A percentile compares a stretch with the other conserved stretches of the same genome.
Conservation (phyloP, 2,797 vertebrate genomes). For the Dendrocincla fuliginosa region DNA sequence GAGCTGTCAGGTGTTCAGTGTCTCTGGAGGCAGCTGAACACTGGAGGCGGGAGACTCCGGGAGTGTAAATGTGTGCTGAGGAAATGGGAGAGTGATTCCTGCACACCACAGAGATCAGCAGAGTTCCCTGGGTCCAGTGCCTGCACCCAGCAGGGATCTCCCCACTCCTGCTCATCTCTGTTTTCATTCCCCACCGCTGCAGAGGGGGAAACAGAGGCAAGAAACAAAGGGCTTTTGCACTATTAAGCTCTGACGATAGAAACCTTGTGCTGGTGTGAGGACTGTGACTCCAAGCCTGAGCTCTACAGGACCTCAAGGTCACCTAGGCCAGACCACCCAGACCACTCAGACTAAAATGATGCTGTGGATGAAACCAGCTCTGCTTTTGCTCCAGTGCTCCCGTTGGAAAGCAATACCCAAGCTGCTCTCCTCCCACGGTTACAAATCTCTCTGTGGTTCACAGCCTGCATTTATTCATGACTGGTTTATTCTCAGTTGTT, state of each 20-base stretch:
- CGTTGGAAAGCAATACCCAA: background rate
- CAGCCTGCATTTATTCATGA: conserved; percentile 42
- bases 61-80: background rate
- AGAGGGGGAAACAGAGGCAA: background rate
- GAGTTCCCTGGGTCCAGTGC: background rate
- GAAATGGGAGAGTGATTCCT: background rate
- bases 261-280: background rate
- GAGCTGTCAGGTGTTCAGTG: background rate
- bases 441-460: conserved; percentile 26
- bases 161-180: background rate
- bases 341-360: background rate
- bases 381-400: background rate
- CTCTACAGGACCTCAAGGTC: background rate
- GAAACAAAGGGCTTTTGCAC: background rate
- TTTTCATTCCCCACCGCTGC: background rate
- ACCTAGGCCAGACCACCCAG: accelerated
- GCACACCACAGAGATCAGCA: background rate
- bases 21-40: background rate
- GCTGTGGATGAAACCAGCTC: background rate
- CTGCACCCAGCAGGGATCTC: accelerated
- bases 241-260: background rate
- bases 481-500: conserved; percentile 38
- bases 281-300: accelerated
- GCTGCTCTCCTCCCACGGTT: background rate
- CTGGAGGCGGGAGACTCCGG: background rate